A percentile compares a stretch with the other conserved stretches of the same genome.
Evolutionary conservation across 2,888 invertebrate species (phyloP).

Genomic region (Dryomyza anilis): DNA sequence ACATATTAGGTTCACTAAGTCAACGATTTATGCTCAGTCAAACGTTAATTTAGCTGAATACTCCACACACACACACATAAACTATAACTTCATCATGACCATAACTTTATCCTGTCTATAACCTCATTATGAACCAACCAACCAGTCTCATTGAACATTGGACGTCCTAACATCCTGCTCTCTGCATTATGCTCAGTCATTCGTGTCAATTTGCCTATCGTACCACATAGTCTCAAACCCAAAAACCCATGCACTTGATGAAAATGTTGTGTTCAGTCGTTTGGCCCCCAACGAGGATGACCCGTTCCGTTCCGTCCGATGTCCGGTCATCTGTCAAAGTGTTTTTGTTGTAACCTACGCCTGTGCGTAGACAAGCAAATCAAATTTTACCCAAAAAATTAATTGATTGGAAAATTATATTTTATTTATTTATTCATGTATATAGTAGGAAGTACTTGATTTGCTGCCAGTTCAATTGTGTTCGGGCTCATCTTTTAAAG

Average conservation of each 20-base stretch:
- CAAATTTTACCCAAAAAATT: not conserved
- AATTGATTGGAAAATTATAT: constrained; percentile 1
- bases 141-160: no score
- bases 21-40: constrained; percentile 8
- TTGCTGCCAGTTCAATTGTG: no score
- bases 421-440: constrained; percentile 1
- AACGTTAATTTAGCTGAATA: constrained; percentile 4
- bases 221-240: not conserved
- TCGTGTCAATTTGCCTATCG: not conserved
- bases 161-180: not conserved
- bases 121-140: not conserved
- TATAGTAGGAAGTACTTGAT: no score
- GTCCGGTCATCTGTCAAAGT: not conserved
- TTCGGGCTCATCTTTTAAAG: no score
- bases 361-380: not conserved
- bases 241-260: not conserved
- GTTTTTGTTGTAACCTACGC: not conserved
- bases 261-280: not conserved
- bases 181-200: not conserved
- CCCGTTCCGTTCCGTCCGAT: not conserved
- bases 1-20: constrained; percentile 5
- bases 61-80: no score
- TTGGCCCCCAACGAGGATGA: not conserved
- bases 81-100: no score
- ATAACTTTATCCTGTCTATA: no score